phyloP scores from a whole-genome alignment of 1,140 invertebrate species.

The Zaprionus africanus region DNA sequence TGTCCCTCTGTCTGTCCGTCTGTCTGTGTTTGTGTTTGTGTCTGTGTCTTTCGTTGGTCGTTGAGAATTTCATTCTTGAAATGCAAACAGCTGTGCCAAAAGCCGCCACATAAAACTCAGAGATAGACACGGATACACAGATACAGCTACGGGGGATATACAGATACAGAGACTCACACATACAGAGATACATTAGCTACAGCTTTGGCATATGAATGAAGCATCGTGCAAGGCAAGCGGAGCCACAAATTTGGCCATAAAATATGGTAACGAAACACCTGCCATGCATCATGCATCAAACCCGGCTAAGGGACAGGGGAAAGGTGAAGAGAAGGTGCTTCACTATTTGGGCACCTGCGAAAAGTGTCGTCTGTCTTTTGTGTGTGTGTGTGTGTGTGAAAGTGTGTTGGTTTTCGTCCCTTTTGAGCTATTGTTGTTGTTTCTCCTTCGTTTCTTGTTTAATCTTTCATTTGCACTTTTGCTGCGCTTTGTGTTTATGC shows the following conservation, averaged over 20 bases:
- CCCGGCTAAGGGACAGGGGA: not conserved
- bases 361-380: slow-evolving; percentile 51
- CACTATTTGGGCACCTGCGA: slow-evolving; percentile 49
- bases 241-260: slow-evolving; percentile 69
- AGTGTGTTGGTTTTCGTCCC: slow-evolving; percentile 3
- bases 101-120: slow-evolving; percentile 36
- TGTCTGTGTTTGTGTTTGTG: slow-evolving; percentile 7
- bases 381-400: slow-evolving; percentile 1
- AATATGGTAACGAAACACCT: slow-evolving; percentile 78
- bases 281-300: slow-evolving; percentile 38
- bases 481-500: slow-evolving; percentile 35
- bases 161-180: slow-evolving; percentile 30
- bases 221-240: slow-evolving; percentile 46
- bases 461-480: slow-evolving; percentile 71
- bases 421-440: slow-evolving; percentile 36
- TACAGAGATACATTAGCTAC: slow-evolving; percentile 40
- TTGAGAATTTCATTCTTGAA: slow-evolving; percentile 78
- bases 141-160: slow-evolving; percentile 32
- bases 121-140: slow-evolving; percentile 39
- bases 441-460: slow-evolving; percentile 57
- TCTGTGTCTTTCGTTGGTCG: slow-evolving; percentile 52
- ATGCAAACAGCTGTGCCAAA: slow-evolving; percentile 75
- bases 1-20: slow-evolving; percentile 11
- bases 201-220: slow-evolving; percentile 68
- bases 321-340: not conserved